Percentiles rank a stretch among this genome's conserved stretches.
These are phyloP conservation scores for Chironex yamaguchii DNA, from an alignment of 30 jellyfish, hydroid and myxozoan species.

Conservation along the genomic window DNA sequence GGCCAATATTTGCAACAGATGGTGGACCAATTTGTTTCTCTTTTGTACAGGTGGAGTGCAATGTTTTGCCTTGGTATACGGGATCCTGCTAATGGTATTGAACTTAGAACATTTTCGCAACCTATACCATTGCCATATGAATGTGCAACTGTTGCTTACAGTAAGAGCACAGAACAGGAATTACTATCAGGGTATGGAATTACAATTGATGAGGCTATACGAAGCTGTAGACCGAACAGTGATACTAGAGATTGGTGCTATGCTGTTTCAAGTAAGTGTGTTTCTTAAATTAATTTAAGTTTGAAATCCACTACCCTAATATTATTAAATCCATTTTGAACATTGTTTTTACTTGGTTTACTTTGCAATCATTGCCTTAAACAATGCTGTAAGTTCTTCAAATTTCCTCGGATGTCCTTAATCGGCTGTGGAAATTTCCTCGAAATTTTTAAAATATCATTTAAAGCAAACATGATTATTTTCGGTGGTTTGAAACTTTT, in stretches of 20 bases:
- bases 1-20: not conserved
- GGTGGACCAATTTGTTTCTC: too few species aligned
- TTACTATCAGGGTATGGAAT: constrained; percentile 55
- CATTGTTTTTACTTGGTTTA: too few species aligned
- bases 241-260: constrained; percentile 88
- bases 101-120: constrained; percentile 76
- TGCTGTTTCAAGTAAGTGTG: constrained; percentile 67
- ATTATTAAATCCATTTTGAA: too few species aligned
- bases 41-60: constrained; percentile 77
- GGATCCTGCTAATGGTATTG: constrained; percentile 42
- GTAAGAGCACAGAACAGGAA: constrained; percentile 56
- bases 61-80: constrained; percentile 72
- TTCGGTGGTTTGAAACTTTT: too few species aligned
- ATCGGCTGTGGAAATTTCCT: too few species aligned
- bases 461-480: not conserved
- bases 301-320: too few species aligned
- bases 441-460: not conserved
- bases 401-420: too few species aligned
- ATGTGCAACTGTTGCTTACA: constrained; percentile 67
- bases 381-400: too few species aligned
- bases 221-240: constrained; percentile 65
- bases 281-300: too few species aligned
- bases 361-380: too few species aligned
- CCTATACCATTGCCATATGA: constrained; percentile 78
- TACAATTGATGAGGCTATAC: constrained; percentile 74